Evolutionary conservation across 2,797 vertebrate genomes (phyloP), one percentile per base, ranked within the genome.

Genomic region (Salarias fasciatus): DNA sequence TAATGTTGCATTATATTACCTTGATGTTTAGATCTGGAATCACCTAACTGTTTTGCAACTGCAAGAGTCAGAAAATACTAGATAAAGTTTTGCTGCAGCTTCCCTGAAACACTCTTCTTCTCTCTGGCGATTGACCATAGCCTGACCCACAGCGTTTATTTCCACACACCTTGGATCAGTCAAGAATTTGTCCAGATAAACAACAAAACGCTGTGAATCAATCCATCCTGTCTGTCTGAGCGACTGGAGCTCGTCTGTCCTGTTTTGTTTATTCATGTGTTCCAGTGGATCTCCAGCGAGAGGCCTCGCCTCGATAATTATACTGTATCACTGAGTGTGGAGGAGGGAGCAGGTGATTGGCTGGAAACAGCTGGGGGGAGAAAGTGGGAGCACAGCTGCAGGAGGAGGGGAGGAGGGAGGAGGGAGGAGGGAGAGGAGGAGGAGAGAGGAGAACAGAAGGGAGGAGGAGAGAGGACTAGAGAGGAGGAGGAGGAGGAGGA

Each of bases 311-410:
- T 71, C 67, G 67, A 85, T 88, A 90, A 89, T 89, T 88, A 91
- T 55, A 65, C 11, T 11, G 36, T 38, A 8, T 33, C 33, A 31
- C n/a, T 67, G 65, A 72, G 51, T 70, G 45, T 69, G 61, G 63
- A 15, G 8, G 48, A 41, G 77, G 65, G 33, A 73, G 74, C 87
- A 89, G 88, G 89, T 88, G 86, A 91, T 84, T 86, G 84, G 88
- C 86, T 79, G 80, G 80, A 63, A 91, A 92, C 91, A 92, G 87
- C 91, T 92, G 91, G 90, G 87, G 80, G 87, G 66, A 80, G 75
- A 84, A 80, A 65, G 77, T 84, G 79, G 77, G 80, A 84, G 83
- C 88, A 82, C 90, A 91, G 91, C 91, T 92, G 91, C 84, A 79
- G 64, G 33, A 11, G 24, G 59, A 37, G 18, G 11, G 36, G 8